Evolutionary conservation across 2,797 vertebrate genomes (phyloP).

Genomic region (Tiaroga cobitis): DNA sequence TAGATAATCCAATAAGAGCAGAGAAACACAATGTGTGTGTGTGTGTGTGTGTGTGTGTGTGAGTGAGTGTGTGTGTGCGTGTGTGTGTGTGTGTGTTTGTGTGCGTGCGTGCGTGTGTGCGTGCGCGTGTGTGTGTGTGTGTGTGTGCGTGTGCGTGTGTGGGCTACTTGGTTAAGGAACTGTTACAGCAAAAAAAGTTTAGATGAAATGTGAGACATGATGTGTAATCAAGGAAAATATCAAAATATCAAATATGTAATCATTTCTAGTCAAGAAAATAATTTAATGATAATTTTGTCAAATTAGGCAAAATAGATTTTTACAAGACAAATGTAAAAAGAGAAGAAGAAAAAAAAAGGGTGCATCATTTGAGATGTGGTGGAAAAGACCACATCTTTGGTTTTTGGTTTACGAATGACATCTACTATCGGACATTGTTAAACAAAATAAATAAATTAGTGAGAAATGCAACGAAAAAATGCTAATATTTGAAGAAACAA

Average conservation of each 20-base stretch:
- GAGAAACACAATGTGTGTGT: too few relatives aligned
- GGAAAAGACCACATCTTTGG: neutral
- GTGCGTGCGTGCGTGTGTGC: too few relatives aligned
- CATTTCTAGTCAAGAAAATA: neutral
- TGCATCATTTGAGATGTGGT: neutral
- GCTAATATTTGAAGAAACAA: neutral
- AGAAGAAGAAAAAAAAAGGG: neutral
- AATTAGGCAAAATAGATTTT: neutral
- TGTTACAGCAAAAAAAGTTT: too few relatives aligned
- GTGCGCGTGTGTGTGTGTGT: neutral
- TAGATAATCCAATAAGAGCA: too few relatives aligned
- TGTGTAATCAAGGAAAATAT: neutral
- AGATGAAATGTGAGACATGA: too few relatives aligned
- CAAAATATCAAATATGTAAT: neutral
- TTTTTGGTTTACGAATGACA: neutral
- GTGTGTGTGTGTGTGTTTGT: neutral
- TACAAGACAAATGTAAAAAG: neutral
- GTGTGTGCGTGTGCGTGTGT: neutral
- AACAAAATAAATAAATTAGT: neutral
- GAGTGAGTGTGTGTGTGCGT: neutral
- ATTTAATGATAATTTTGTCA: neutral
- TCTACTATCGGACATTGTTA: too few relatives aligned
- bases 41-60: too few relatives aligned
- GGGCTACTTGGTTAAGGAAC: neutral
- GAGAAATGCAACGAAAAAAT: neutral